Percentiles rank a stretch among this genome's conserved stretches.
Evolutionary conservation across 2,797 vertebrate genomes (phyloP).

Genomic region (Darevskia nairensis): DNA sequence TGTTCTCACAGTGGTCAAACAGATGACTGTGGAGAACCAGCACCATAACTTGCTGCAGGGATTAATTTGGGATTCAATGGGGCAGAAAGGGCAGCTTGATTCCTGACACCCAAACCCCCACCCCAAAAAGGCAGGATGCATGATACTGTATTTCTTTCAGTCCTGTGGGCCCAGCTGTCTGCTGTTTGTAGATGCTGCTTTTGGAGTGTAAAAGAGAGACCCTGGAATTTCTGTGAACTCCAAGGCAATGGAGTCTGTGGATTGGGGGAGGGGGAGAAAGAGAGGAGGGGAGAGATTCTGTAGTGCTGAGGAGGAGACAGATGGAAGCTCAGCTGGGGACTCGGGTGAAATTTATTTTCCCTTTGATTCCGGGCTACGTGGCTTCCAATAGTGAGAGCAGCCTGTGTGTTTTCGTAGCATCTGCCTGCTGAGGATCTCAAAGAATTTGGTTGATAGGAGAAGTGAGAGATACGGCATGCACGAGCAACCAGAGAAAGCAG

Average conservation of each 20-base stretch:
- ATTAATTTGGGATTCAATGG: not conserved
- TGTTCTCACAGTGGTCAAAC: no score
- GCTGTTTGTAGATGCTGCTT: not conserved
- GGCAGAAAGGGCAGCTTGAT: not conserved
- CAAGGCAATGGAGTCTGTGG: not conserved
- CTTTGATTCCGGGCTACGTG: not conserved
- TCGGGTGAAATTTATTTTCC: not conserved
- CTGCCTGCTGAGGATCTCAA: not conserved
- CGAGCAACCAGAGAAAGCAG: not conserved
- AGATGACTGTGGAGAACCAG: no score
- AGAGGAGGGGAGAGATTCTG: not conserved
- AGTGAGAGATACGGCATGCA: fast-evolving
- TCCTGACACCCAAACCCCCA: not conserved
- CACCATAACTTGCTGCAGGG: not conserved
- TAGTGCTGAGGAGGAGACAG: not conserved
- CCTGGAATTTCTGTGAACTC: not conserved
- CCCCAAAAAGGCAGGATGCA: no score
- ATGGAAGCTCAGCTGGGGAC: not conserved
- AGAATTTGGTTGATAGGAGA: no score
- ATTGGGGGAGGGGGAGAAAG: no score
- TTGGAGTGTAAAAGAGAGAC: not conserved
- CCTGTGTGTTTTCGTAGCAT: not conserved
- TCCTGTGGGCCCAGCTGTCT: not conserved
- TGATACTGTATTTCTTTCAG: no score
- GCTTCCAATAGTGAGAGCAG: not conserved